phyloP scores from a whole-genome alignment of 2,797 vertebrate genomes.

The Microchirus variegatus region DNA sequence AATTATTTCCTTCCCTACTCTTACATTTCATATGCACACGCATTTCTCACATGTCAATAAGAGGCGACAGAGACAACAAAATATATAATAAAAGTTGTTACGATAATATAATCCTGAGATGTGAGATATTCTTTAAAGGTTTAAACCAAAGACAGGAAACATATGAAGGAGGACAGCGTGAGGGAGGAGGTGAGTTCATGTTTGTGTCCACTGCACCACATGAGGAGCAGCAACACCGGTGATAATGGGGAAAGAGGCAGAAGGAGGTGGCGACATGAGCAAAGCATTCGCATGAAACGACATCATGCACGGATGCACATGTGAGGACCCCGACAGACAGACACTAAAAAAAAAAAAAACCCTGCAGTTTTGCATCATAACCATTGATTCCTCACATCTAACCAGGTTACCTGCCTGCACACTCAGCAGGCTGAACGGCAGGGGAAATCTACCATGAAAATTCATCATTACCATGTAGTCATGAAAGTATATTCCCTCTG shows the following conservation, averaged over 20 bases:
- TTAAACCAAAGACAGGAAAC: slow-evolving; percentile 1
- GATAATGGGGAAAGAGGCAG: slow-evolving; percentile 26
- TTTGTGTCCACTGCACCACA: slow-evolving; percentile 58
- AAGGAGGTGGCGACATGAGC: slow-evolving; percentile 8
- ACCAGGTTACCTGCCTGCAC: slow-evolving; percentile 11
- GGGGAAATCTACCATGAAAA: background rate
- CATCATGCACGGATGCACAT: slow-evolving; percentile 34
- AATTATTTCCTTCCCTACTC: too few species aligned
- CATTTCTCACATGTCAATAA: too few species aligned
- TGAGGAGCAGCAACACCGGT: slow-evolving; percentile 51
- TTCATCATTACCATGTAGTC: background rate
- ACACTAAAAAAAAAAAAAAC: slow-evolving; percentile 2
- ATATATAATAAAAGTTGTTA: too few species aligned
- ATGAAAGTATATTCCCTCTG: slow-evolving; percentile 1
- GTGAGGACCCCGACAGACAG: slow-evolving; percentile 27
- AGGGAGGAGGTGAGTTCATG: slow-evolving; percentile 14
- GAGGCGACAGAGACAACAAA: too few species aligned
- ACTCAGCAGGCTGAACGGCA: background rate
- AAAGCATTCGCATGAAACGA: slow-evolving; percentile 33
- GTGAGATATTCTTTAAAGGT: background rate
- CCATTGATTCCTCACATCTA: slow-evolving; percentile 9
- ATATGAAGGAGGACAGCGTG: background rate
- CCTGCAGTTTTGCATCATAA: slow-evolving; percentile 27
- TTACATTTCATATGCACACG: too few species aligned
- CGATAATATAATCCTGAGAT: too few species aligned